phyloP scores from a whole-genome alignment of 2,888 invertebrate genomes.

The Doris montereyensis region DNA sequence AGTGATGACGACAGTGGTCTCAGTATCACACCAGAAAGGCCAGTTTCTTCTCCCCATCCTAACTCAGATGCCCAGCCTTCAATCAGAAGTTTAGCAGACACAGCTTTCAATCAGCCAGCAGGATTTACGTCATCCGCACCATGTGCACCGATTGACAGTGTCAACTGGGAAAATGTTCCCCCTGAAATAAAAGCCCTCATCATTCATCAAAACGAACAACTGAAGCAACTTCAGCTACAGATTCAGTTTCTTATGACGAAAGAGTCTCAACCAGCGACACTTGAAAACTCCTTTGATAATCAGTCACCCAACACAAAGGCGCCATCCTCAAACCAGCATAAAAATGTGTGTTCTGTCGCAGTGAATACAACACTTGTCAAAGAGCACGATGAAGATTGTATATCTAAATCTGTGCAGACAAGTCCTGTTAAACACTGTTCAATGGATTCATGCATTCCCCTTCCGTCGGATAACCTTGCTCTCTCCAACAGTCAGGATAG shows the following conservation, averaged over 20 bases:
- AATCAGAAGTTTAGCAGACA: background rate
- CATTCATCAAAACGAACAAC: slow-evolving; percentile 65
- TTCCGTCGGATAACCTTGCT: too few species aligned
- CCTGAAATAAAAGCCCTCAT: slow-evolving; percentile 66
- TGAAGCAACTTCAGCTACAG: slow-evolving; percentile 66
- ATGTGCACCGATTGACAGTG: background rate
- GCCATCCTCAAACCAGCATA: background rate
- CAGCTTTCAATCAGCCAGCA: background rate
- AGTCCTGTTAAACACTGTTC: slow-evolving; percentile 20
- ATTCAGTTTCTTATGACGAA: slow-evolving; percentile 59
- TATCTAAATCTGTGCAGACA: background rate
- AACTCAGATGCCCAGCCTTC: background rate
- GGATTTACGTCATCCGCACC: too few species aligned
- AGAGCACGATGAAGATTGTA: too few species aligned
- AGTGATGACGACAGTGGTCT: slow-evolving; percentile 68
- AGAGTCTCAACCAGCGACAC: too few species aligned
- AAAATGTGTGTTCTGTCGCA: slow-evolving; percentile 46
- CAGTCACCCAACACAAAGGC: too few species aligned
- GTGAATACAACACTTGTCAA: slow-evolving; percentile 60
- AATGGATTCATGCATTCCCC: background rate
- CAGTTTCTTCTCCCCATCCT: slow-evolving; percentile 38
- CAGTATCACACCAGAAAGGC: slow-evolving; percentile 62
- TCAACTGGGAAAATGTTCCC: slow-evolving; percentile 62
- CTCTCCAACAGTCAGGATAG: too few species aligned
- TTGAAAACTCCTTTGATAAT: too few species aligned